Evolutionary conservation across 1,140 invertebrate species (phyloP), one percentile per base, ranked within the genome.

Genomic region (Epicauta chinensis): DNA sequence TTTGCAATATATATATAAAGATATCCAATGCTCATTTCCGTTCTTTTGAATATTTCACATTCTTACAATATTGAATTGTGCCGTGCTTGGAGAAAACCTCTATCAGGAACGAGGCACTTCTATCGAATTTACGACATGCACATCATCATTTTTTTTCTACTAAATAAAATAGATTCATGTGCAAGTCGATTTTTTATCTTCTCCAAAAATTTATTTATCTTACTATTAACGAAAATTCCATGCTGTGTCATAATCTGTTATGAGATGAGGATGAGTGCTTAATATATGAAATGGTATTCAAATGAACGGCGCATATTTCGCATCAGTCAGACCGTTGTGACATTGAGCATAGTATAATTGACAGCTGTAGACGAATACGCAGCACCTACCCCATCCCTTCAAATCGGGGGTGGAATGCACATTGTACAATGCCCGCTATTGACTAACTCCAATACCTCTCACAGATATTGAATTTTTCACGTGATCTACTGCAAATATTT

Each of bases 401-500:
- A n/a, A 12, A 36, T 2, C 39, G 13, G 12, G 37, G 14, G 47
- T 47, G 51, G 58, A 59, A 59, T 59, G 53, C 17, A 46, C 32
- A 51, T 47, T 29, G 50, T 53, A 61, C 56, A 56, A 59, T 54
- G 51, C 60, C 32, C 47, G 46, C 60, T 52, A 62, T 62, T 60
- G 53, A 62, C 55, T 62, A 55, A 58, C 56, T 50, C 32, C 51
- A 51, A 58, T 47, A 47, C 44, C 43, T 41, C 50, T 53, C 47
- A 30, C 38, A 58, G 58, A 62, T 62, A 62, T 62, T 62, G 61
- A 60, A 62, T 62, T 62, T 62, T 62, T 62, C 53, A 51, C 58
- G 53, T 57, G 57, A 62, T 62, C 59, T 62, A 38, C 50, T 52
- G 38, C 47, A 50, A 51, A 39, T 52, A 60, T 62, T 46, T 48